Evolutionary conservation across 2,797 vertebrate species (phyloP), one percentile per base, ranked within the genome.

Genomic region (Champsocephalus gunnari): DNA sequence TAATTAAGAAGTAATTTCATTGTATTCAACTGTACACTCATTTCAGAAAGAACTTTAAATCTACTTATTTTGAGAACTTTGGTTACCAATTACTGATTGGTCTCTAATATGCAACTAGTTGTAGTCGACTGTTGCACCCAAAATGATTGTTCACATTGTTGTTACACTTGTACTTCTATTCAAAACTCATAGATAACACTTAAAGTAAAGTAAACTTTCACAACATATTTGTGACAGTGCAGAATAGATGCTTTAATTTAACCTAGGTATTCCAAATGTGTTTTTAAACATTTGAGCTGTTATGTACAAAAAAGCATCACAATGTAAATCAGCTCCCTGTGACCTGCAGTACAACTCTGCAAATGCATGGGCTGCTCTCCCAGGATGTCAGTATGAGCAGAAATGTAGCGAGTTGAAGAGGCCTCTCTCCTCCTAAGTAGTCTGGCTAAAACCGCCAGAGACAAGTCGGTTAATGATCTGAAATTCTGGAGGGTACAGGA

Each of bases 381-480:
- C 41, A 66, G 44, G 43, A 74, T 77, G 66, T 81, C 38, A 66
- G 53, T 4, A 4, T n/a, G 34, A 58, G 41, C 70, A 75, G 17
- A 80, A 59, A 63, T 70, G 62, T 2, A 44, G 56, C 0, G 4
- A 62, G 53, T 38, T 48, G 9, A 38, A 24, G 50, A 59, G 28
- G 24, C 51, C 4, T 64, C 19, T 66, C 56, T 81, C 70, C 70
- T 82, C 75, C 71, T 67, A 77, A 61, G 11, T 47, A 44, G 71
- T 65, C 72, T 34, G 53, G 12, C 66, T 72, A 47, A 72, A 76
- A 70, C 49, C 17, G 9, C 64, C 54, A 48, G 47, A 85, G 59
- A 82, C 41, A 60, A 79, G 62, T 44, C 66, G 49, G 48, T 49
- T 79, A 71, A 79, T 65, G 80, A 74, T 66, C 82, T 80, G 79